Evolutionary conservation across 2,888 invertebrate species (phyloP).

Genomic region (Diarsia rubi): DNA sequence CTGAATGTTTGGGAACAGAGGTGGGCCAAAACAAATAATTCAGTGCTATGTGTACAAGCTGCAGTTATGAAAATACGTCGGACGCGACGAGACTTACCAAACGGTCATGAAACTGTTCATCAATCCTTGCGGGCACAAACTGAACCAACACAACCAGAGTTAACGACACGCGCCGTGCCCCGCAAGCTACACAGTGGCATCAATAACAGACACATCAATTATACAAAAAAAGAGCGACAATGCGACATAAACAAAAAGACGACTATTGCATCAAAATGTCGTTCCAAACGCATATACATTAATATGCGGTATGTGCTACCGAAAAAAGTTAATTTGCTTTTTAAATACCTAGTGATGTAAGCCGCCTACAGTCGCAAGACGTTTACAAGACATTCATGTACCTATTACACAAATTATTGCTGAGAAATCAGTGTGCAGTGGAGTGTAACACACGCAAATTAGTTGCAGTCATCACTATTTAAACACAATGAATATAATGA

Average conservation of each 20-base stretch:
- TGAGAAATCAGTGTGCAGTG: constrained; percentile 73
- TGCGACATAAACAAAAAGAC: constrained; percentile 37
- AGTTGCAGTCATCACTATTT: constrained; percentile 65
- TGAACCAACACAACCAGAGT: constrained; percentile 92
- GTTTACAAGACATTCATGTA: constrained; percentile 57
- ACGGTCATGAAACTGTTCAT: constrained; percentile 97
- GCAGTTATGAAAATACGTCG: constrained; percentile 71
- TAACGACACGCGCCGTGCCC: constrained; percentile 83
- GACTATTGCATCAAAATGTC: constrained; percentile 30
- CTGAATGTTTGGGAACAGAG: constrained; percentile 39
- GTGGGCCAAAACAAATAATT: constrained; percentile 48
- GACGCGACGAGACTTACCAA: constrained; percentile 93
- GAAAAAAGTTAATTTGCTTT: constrained; percentile 49
- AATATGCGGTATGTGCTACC: constrained; percentile 15
- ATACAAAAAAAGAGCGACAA: constrained; percentile 40
- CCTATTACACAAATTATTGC: constrained; percentile 61
- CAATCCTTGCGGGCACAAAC: constrained; percentile 96
- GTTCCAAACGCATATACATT: constrained; percentile 28
- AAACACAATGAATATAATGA: constrained; percentile 66
- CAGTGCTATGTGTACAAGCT: constrained; percentile 65
- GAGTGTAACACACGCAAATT: constrained; percentile 77
- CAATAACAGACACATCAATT: constrained; percentile 70
- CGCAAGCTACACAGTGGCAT: constrained; percentile 81
- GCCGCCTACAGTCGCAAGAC: constrained; percentile 45
- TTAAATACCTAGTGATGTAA: constrained; percentile 41